These are phyloP conservation scores for Halictus ligatus DNA, from an alignment of 2,888 invertebrate genomes.

Conservation along the genomic window DNA sequence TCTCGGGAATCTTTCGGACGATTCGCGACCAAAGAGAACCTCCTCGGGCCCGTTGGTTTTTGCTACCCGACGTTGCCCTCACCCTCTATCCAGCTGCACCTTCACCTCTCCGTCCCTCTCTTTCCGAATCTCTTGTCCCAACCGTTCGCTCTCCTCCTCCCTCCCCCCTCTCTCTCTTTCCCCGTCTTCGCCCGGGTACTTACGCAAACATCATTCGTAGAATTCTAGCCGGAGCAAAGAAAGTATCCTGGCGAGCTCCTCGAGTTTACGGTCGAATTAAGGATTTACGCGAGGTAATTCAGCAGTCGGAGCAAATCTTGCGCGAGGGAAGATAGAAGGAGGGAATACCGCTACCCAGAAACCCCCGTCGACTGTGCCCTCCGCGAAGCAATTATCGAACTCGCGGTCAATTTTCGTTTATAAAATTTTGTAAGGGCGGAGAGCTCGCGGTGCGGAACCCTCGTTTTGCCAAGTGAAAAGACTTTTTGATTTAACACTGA, in stretches of 20 bases:
- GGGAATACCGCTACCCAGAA: neutral
- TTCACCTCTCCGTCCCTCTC: constrained; percentile 21
- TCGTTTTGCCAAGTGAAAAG: neutral
- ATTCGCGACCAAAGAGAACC: constrained; percentile 67
- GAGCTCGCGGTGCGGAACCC: neutral
- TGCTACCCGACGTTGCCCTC: constrained; percentile 34
- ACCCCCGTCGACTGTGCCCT: neutral
- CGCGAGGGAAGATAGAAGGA: constrained; percentile 38
- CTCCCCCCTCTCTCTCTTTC: neutral
- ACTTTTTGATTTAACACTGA: neutral
- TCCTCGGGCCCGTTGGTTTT: constrained; percentile 48
- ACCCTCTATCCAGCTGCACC: neutral
- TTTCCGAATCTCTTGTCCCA: constrained; percentile 25
- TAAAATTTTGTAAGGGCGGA: neutral
- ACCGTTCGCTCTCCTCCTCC: neutral
- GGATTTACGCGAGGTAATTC: constrained; percentile 78
- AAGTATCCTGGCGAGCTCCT: constrained; percentile 66
- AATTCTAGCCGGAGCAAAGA: constrained; percentile 72
- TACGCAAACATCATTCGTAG: constrained; percentile 77
- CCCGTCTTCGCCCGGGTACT: constrained; percentile 61
- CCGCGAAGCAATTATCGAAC: constrained; percentile 43
- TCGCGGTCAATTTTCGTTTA: constrained; percentile 41
- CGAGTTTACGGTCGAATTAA: constrained; percentile 78
- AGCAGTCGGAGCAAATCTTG: constrained; percentile 66
- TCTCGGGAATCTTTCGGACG: constrained; percentile 72